Conservation (phyloP, 2,888 invertebrate species). For the Margaritifera margaritifera region DNA sequence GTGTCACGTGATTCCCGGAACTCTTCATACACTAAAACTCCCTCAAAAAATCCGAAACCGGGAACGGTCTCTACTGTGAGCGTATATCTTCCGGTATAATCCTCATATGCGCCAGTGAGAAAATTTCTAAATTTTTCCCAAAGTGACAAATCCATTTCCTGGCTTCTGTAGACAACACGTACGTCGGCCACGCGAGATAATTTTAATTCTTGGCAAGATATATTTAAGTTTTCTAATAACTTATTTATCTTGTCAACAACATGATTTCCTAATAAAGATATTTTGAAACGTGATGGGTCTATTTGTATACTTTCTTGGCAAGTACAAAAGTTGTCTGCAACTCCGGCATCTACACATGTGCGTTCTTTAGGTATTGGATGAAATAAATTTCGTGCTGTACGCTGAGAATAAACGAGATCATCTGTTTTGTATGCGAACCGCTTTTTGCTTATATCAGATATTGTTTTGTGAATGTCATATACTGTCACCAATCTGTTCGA, state of each 20-base stretch:
- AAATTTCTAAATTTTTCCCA: constrained; percentile 6
- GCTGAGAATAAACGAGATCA: neutral
- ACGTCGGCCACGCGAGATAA: too few species aligned
- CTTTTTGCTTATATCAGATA: constrained; percentile 78
- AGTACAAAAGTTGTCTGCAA: constrained; percentile 89
- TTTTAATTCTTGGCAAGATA: too few species aligned
- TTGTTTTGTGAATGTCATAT: constrained; percentile 86
- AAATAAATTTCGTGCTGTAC: constrained; percentile 79
- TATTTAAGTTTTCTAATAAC: constrained; percentile 73
- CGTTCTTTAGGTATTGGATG: constrained; percentile 81
- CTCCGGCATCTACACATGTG: constrained; percentile 84
- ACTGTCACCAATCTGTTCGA: constrained; percentile 82
- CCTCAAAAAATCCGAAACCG: constrained; percentile 84
- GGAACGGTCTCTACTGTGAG: constrained; percentile 80
- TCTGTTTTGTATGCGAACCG: constrained; percentile 13
- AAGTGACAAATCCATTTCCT: constrained; percentile 6
- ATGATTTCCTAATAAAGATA: constrained; percentile 77
- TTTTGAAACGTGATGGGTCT: constrained; percentile 75
- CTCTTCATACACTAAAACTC: constrained; percentile 78
- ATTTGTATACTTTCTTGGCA: constrained; percentile 82
- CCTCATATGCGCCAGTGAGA: constrained; percentile 11
- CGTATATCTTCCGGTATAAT: constrained; percentile 72
- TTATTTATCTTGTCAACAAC: constrained; percentile 81
- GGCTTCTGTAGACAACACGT: neutral
- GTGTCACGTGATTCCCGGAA: too few species aligned